Percentiles rank a stretch among this genome's conserved stretches.
phyloP scores from a whole-genome alignment of 2,797 vertebrate genomes.

The Calcarius lapponicus region DNA sequence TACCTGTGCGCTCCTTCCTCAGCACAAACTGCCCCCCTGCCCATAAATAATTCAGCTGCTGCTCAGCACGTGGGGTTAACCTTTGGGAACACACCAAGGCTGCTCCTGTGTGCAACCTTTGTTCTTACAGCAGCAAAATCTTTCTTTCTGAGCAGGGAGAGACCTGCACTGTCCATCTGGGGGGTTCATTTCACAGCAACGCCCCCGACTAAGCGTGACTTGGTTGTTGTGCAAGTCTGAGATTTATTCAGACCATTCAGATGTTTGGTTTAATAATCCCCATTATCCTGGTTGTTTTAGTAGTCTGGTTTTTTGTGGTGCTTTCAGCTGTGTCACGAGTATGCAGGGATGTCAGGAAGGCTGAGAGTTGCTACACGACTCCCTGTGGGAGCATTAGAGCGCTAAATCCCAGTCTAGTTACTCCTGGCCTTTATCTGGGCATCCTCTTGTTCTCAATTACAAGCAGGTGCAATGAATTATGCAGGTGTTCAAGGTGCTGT shows the following conservation, averaged over 20 bases:
- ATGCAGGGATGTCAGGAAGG: accelerated
- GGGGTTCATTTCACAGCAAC: accelerated
- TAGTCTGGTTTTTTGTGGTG: too few species aligned
- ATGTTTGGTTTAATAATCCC: background rate
- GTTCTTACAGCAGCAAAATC: background rate
- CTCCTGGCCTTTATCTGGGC: background rate
- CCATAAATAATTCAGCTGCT: background rate
- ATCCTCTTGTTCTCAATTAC: background rate
- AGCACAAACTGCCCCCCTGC: background rate
- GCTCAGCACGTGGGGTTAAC: background rate
- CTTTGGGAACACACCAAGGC: background rate
- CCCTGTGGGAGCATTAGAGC: accelerated
- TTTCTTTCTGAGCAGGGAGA: background rate
- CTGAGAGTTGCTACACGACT: too few species aligned
- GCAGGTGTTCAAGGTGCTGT: background rate
- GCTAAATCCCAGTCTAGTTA: background rate
- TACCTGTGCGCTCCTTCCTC: background rate
- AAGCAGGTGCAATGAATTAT: background rate
- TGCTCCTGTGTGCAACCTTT: background rate
- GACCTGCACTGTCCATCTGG: background rate
- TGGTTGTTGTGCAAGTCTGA: background rate
- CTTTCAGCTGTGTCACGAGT: background rate
- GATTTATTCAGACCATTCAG: background rate
- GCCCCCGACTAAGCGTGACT: accelerated
- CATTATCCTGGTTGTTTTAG: background rate